Conservation (phyloP, 2,888 invertebrate species). For the Cinara cedri region DNA sequence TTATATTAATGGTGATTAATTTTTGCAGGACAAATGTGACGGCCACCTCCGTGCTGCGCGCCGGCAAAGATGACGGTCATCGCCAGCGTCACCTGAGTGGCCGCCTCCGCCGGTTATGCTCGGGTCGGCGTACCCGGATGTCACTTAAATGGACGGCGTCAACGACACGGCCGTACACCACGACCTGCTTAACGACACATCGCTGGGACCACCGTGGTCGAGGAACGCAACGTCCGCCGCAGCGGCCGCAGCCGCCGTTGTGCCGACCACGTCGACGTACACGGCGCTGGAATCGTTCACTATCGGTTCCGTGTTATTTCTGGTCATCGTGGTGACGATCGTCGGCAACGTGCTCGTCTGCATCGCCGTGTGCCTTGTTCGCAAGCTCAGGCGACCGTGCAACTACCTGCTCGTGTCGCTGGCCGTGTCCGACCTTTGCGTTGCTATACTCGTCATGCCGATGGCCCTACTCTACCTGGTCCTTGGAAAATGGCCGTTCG, state of each 20-base stretch:
- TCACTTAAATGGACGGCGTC: slow-evolving; percentile 60
- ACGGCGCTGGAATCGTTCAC: slow-evolving; percentile 68
- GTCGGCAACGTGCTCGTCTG: slow-evolving; percentile 93
- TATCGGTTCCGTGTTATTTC: slow-evolving; percentile 66
- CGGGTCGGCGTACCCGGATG: slow-evolving; percentile 51
- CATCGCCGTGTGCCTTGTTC: slow-evolving; percentile 92
- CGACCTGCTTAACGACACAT: slow-evolving; percentile 42
- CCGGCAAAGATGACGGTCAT: slow-evolving; percentile 4
- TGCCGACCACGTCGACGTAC: slow-evolving; percentile 61
- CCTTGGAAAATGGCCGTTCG: slow-evolving; percentile 92
- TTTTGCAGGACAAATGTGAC: neutral
- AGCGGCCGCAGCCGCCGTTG: neutral
- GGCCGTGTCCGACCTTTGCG: slow-evolving; percentile 95
- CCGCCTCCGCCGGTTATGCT: slow-evolving; percentile 29
- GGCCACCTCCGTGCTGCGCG: neutral
- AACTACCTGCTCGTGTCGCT: slow-evolving; percentile 92
- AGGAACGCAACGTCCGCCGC: slow-evolving; percentile 31
- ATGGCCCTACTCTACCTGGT: slow-evolving; percentile 94
- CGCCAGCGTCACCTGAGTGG: slow-evolving; percentile 12
- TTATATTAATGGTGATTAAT: no score
- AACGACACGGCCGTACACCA: slow-evolving; percentile 58
- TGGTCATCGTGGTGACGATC: slow-evolving; percentile 77
- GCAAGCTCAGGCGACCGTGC: slow-evolving; percentile 86
- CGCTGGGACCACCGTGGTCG: slow-evolving; percentile 42
- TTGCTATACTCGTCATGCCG: slow-evolving; percentile 95